Base-by-base conservation (phyloP, 2,888 invertebrate genomes). In the Leptopilina myrica region DNA sequence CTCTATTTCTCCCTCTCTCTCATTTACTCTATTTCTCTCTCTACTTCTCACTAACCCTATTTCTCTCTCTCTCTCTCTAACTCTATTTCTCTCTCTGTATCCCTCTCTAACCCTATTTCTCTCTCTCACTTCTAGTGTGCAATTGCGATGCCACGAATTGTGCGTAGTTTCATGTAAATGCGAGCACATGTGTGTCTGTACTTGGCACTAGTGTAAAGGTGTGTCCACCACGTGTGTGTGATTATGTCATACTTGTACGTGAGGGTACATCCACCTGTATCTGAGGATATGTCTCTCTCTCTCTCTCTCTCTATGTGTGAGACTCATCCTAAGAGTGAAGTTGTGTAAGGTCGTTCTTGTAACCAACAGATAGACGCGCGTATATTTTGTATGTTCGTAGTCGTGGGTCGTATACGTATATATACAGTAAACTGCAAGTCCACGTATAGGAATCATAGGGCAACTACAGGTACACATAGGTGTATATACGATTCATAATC, bases 111-210 rank as follows among this genome's bases (percentile, higher is more conserved):
- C 14, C 12, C 9, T 8, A 11, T 26, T 4, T 64, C 14, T 33
- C 6, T 26, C 12, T 64, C 11, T 64, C 12, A 33, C 40, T n/a
- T n/a, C 43, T 43, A 43, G 43, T 43, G 15, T 46, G 14, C 12
- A 14, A 12, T 53, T 26, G 67, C 67, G 67, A 49, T 59, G 59
- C 59, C 59, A 59, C 59, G 62, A 62, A 69, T n/a, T 66, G 43
- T 66, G 69, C 69, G 69, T 67, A 65, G 65, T 26, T 65, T 65
- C 64, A 40, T 40, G 64, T 33, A 8, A 65, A 65, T 20, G 62
- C 62, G 62, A 62, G 9, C 20, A 62, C 62, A n/a, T 59, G 15
- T 15, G 59, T 59, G n/a, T n/a, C 43, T 49, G 59, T 59, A 59
- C 6, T 59, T 59, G 15, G 26, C n/a, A 20, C 15, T 20, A 15